Percentiles rank a stretch among this genome's conserved stretches.
These are phyloP conservation scores for Noctua pronuba DNA, from an alignment of 2,888 invertebrate species.

Conservation along the genomic window DNA sequence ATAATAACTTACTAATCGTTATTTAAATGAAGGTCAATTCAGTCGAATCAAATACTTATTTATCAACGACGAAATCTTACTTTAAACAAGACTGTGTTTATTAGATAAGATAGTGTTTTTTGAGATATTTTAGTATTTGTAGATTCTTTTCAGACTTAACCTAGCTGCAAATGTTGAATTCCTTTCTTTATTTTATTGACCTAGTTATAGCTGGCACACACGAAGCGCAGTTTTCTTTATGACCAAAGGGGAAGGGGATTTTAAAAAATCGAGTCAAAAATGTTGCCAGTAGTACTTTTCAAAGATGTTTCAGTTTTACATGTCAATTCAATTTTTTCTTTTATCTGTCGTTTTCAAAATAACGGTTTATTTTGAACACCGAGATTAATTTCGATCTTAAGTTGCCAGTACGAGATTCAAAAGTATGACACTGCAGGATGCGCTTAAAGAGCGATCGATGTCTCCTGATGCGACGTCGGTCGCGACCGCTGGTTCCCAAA, in stretches of 20 bases:
- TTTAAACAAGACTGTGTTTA: constrained; percentile 48
- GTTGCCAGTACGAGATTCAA: constrained; percentile 62
- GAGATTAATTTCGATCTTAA: constrained; percentile 45
- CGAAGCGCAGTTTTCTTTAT: constrained; percentile 39
- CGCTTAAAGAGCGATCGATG: constrained; percentile 77
- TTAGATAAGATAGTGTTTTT: constrained; percentile 71
- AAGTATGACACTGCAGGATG: constrained; percentile 76
- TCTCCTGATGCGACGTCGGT: constrained; percentile 79
- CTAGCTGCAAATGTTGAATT: constrained; percentile 86
- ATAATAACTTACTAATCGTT: constrained; percentile 27
- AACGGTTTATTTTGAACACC: constrained; percentile 15
- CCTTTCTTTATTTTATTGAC: constrained; percentile 74
- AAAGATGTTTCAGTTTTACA: constrained; percentile 29
- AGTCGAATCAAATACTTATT: constrained; percentile 22
- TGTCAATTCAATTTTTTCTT: constrained; percentile 12
- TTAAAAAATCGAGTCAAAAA: constrained; percentile 33
- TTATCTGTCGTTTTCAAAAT: constrained; percentile 13
- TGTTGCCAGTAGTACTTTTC: constrained; percentile 35
- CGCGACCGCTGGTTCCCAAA: constrained; percentile 74
- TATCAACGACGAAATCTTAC: constrained; percentile 40
- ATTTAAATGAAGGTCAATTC: constrained; percentile 37
- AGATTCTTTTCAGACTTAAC: constrained; percentile 56
- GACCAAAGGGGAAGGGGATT: constrained; percentile 74
- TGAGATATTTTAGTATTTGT: constrained; percentile 65
- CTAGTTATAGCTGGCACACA: constrained; percentile 41